phyloP scores from a whole-genome alignment of 2,113 vertebrate genomes.

The Nycticryphes semicollaris region DNA sequence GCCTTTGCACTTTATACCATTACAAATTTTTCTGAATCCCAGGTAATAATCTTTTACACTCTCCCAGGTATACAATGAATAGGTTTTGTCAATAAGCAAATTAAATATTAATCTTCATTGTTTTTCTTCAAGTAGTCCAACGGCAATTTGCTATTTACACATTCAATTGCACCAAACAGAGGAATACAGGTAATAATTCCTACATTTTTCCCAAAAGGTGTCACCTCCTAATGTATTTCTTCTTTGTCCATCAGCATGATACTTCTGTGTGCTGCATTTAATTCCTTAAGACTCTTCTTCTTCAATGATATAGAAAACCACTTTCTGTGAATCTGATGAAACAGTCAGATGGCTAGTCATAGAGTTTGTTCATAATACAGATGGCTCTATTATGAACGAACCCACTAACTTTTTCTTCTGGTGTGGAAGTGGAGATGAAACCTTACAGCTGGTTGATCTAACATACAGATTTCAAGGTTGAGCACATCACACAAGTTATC shows the following conservation, averaged over 20 bases:
- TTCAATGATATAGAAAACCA: background rate
- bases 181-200: background rate
- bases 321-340: background rate
- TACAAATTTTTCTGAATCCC: background rate
- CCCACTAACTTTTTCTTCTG: background rate
- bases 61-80: background rate
- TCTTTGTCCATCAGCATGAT: background rate
- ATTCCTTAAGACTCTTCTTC: background rate
- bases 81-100: background rate
- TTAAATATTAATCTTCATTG: background rate
- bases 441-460: background rate
- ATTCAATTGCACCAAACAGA: background rate
- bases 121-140: background rate
- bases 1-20: background rate
- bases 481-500: background rate
- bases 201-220: background rate
- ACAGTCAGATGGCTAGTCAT: background rate
- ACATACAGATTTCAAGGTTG: background rate
- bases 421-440: background rate
- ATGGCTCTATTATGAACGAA: background rate
- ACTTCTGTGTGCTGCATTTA: background rate
- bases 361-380: background rate
- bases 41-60: background rate
- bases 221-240: background rate
- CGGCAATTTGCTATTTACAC: background rate